Evolutionary conservation across 1,140 invertebrate genomes (phyloP).

Genomic region (Pogonomyrmex barbatus): DNA sequence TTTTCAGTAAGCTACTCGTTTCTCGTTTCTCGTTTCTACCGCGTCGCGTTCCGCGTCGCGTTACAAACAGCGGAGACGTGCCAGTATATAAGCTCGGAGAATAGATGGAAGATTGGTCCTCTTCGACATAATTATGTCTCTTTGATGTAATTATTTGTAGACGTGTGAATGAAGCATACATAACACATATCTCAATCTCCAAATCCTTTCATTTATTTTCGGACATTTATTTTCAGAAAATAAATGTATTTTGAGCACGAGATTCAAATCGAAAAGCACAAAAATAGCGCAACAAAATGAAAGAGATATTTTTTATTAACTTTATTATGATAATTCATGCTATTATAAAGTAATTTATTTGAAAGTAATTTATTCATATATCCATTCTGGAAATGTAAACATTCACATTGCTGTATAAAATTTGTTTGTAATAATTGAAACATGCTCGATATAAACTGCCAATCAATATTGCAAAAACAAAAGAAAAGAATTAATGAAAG

Average conservation of each 20-base stretch:
- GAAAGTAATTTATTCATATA: not conserved
- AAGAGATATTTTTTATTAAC: not conserved
- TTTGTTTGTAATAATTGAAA: conserved; percentile 37
- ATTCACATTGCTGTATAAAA: not conserved
- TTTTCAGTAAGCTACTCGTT: conserved; percentile 33
- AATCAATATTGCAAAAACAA: not conserved
- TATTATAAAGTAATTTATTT: not conserved
- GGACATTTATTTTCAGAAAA: not conserved
- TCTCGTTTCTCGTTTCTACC: conserved; percentile 17
- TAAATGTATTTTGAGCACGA: not conserved
- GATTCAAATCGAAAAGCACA: not conserved
- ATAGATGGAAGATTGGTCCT: conserved; percentile 33
- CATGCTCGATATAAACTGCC: not conserved
- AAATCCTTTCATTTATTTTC: conserved; percentile 23
- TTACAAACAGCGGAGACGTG: conserved; percentile 20
- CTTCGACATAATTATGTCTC: conserved; percentile 49
- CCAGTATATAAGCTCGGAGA: not conserved
- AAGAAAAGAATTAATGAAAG: not conserved
- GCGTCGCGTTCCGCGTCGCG: conserved; percentile 31
- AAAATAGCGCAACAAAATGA: not conserved
- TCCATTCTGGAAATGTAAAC: not conserved
- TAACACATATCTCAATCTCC: not conserved
- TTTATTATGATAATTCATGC: not conserved
- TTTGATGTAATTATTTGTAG: conserved; percentile 62
- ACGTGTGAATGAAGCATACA: not conserved